These are phyloP conservation scores for Porites divaricata DNA, from an alignment of 92 coral and sea anemone species.

Conservation along the genomic window DNA sequence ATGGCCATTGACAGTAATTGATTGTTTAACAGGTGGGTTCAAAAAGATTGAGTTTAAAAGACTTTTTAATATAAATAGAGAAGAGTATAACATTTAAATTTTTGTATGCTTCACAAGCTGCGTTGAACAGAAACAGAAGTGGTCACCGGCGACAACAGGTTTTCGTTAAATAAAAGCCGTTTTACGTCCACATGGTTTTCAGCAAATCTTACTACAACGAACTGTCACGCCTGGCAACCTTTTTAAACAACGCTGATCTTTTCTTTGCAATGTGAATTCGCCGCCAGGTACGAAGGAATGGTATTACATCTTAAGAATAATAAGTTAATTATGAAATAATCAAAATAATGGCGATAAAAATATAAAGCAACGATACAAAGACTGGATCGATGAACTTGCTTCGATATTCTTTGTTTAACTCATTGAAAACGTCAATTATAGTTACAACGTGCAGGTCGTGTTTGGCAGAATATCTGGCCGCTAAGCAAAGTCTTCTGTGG, in stretches of 20 bases:
- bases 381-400: not conserved
- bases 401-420: not conserved
- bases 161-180: not conserved
- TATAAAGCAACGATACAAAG: not conserved
- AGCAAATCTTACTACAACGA: constrained; percentile 3
- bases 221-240: constrained; percentile 17
- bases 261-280: not conserved
- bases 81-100: not conserved
- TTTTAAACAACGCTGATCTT: not conserved
- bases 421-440: not conserved
- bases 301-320: not conserved
- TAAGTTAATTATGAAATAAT: not conserved
- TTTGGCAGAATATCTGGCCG: not conserved
- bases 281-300: not conserved
- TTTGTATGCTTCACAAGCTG: constrained; percentile 7
- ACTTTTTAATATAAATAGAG: not conserved
- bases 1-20: too few relatives aligned
- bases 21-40: not conserved
- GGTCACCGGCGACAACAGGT: constrained; percentile 15
- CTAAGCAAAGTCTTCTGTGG: not conserved
- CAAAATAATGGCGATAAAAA: not conserved
- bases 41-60: not conserved
- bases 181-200: not conserved
- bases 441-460: not conserved
- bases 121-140: constrained; percentile 10